Percentiles rank a stretch among this genome's conserved stretches.
Evolutionary conservation across 2,113 vertebrate species (phyloP).

Genomic region (Monopterus albus): DNA sequence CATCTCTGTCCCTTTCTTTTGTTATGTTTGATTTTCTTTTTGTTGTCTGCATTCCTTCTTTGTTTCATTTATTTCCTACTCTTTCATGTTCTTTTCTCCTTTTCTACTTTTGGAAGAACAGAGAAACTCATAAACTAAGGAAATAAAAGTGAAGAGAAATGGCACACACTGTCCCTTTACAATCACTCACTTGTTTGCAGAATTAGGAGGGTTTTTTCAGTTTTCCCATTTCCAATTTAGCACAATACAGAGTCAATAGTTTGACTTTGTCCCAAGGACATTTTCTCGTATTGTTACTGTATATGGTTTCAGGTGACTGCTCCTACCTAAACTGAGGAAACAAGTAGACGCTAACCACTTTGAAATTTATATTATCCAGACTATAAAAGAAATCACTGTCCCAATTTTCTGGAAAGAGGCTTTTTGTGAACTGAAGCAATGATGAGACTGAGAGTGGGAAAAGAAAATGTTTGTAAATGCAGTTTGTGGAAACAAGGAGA

Average conservation of each 20-base stretch:
- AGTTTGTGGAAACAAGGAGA: constrained; percentile 1
- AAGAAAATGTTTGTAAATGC: not conserved
- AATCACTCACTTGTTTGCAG: not conserved
- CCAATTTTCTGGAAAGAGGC: not conserved
- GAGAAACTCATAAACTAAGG: not conserved
- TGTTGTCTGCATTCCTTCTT: not conserved
- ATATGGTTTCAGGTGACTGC: constrained; percentile 17
- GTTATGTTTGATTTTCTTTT: not conserved
- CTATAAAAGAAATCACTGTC: constrained; percentile 25
- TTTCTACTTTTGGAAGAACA: not conserved
- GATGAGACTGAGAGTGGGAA: constrained; percentile 5
- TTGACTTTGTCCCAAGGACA: constrained; percentile 41
- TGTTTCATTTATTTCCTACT: constrained; percentile 1
- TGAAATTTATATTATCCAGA: constrained; percentile 37
- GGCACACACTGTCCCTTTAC: not conserved
- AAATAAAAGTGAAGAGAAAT: not conserved
- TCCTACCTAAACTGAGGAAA: constrained; percentile 22
- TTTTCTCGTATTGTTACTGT: constrained; percentile 26
- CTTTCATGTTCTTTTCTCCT: too few relatives aligned
- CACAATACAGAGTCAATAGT: not conserved
- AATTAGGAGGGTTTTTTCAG: constrained; percentile 1
- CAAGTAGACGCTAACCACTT: constrained; percentile 6
- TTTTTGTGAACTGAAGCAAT: not conserved
- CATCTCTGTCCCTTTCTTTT: not conserved
- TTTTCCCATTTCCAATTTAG: not conserved